Conservation (phyloP, 2,797 vertebrate genomes). For the Babyrousa celebensis region DNA sequence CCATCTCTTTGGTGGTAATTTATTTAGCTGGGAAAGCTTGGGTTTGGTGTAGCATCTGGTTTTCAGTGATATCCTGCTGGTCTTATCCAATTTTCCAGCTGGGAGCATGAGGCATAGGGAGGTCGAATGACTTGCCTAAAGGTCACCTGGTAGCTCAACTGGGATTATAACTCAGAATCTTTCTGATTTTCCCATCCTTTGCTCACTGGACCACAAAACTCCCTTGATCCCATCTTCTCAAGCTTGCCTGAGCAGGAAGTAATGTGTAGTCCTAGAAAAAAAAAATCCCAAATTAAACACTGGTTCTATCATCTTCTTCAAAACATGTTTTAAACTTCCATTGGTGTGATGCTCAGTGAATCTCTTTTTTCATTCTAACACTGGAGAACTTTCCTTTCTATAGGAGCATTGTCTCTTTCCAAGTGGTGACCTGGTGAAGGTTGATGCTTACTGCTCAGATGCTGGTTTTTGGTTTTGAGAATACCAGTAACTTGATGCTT, state of each 20-base stretch:
- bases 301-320: slow-evolving; percentile 48
- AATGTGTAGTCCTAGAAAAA: slow-evolving; percentile 68
- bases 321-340: slow-evolving; percentile 56
- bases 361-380: slow-evolving; percentile 63
- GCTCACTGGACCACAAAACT: slow-evolving; percentile 79
- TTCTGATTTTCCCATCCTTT: slow-evolving; percentile 86
- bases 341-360: neutral
- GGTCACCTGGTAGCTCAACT: slow-evolving; percentile 81
- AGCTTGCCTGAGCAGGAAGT: slow-evolving; percentile 76
- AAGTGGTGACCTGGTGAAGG: neutral
- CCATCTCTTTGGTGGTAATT: slow-evolving; percentile 79
- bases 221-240: slow-evolving; percentile 74
- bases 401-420: neutral
- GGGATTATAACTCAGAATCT: slow-evolving; percentile 81
- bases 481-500: neutral
- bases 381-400: neutral
- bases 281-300: slow-evolving; percentile 58
- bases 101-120: slow-evolving; percentile 77
- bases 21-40: slow-evolving; percentile 85
- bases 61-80: slow-evolving; percentile 85
- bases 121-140: slow-evolving; percentile 81
- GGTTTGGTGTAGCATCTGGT: slow-evolving; percentile 81
- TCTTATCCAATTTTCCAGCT: slow-evolving; percentile 85
- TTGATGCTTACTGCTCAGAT: neutral
- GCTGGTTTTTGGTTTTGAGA: slow-evolving; percentile 34